Evolutionary conservation across 2,113 vertebrate species (phyloP).

Genomic region (Corvus cornix): DNA sequence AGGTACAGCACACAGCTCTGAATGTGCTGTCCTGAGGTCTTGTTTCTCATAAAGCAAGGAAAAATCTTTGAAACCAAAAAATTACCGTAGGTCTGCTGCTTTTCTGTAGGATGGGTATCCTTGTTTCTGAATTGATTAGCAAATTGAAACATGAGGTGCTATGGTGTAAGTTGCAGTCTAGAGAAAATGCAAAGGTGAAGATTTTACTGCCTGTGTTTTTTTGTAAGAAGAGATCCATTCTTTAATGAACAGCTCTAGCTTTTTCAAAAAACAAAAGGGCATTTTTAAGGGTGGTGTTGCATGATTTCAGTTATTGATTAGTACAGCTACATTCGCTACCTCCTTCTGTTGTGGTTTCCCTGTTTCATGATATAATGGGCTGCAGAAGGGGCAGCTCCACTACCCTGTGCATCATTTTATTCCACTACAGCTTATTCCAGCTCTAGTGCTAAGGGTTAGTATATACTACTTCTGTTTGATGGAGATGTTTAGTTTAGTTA

Average conservation of each 20-base stretch:
- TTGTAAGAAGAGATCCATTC: not conserved
- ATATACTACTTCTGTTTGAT: not conserved
- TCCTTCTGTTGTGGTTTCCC: not conserved
- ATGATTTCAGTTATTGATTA: not conserved
- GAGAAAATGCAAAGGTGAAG: not conserved
- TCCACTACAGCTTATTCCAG: not conserved
- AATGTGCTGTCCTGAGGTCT: not conserved
- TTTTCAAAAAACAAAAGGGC: not conserved
- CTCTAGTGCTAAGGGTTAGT: not conserved
- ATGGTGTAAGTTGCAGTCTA: not conserved
- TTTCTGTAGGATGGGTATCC: not conserved
- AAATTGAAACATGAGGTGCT: not conserved
- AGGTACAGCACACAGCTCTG: not conserved
- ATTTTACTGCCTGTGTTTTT: not conserved
- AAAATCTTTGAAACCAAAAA: not conserved
- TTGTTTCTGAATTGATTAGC: not conserved
- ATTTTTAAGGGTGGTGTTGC: not conserved
- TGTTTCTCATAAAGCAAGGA: not conserved
- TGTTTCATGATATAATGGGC: not conserved
- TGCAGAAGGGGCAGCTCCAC: not conserved
- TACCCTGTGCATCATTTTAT: not conserved
- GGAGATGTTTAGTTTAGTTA: not conserved
- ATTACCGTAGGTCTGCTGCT: not conserved
- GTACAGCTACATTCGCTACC: not conserved
- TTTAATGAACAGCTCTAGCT: not conserved